These are phyloP conservation scores for Pyxicephalus adspersus DNA, from an alignment of 2,113 vertebrate species.

Conservation along the genomic window DNA sequence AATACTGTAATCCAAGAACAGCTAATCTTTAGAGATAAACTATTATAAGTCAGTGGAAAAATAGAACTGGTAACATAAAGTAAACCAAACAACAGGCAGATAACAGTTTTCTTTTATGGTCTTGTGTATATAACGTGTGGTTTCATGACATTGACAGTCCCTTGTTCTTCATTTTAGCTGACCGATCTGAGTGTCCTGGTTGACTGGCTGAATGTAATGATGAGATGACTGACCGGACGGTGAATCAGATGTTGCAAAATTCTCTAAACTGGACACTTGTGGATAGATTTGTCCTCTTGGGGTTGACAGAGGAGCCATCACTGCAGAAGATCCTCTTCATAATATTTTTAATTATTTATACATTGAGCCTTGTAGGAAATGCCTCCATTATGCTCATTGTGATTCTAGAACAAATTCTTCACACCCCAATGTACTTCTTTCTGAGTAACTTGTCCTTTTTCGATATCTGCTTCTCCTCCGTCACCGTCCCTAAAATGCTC, in stretches of 20 bases:
- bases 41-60: too few species aligned
- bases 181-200: too few species aligned
- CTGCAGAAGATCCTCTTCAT: not conserved
- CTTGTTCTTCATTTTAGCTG: too few species aligned
- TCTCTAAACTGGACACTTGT: not conserved
- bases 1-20: too few species aligned
- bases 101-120: too few species aligned
- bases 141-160: too few species aligned
- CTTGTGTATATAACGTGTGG: too few species aligned
- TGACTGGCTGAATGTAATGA: too few species aligned
- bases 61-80: too few species aligned
- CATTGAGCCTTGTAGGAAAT: not conserved
- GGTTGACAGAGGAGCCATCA: not conserved
- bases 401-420: not conserved
- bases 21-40: too few species aligned
- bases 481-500: not conserved
- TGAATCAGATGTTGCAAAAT: not conserved
- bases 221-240: too few species aligned
- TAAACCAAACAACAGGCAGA: too few species aligned
- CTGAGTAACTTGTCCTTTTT: constrained; percentile 8
- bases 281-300: not conserved
- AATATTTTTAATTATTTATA: not conserved
- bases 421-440: constrained; percentile 23
- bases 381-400: not conserved
- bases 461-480: constrained; percentile 1